A percentile compares a stretch with the other conserved stretches of the same genome.
Evolutionary conservation across 2,797 vertebrate species (phyloP).

Genomic region (Alauda arvensis): DNA sequence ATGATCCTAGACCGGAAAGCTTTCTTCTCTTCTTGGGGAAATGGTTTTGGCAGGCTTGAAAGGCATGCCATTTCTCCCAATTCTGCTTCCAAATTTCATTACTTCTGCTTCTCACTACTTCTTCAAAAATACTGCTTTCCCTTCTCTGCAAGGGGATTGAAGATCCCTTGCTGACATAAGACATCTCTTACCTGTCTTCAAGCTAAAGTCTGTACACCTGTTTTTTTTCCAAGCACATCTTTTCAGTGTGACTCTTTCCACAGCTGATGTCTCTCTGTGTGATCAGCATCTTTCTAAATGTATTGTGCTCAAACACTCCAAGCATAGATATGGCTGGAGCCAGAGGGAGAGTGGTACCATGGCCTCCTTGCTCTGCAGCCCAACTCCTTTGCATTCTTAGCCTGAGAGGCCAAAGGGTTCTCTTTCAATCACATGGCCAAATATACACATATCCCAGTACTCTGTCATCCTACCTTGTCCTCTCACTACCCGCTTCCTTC

Average conservation of each 20-base stretch:
- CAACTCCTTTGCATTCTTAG: not conserved
- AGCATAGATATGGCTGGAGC: rapidly evolving
- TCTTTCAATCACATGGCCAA: not conserved
- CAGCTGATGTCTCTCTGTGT: not conserved
- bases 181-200: not conserved
- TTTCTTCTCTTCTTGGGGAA: not conserved
- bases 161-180: not conserved
- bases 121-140: not conserved
- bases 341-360: not conserved
- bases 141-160: not conserved
- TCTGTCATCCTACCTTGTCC: not conserved
- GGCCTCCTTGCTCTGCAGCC: not conserved
- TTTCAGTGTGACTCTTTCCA: not conserved
- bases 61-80: not conserved
- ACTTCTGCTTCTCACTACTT: not conserved
- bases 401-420: not conserved
- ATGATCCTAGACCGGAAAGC: not conserved
- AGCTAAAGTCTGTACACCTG: not conserved
- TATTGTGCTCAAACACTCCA: not conserved
- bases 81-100: not conserved
- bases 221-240: not conserved
- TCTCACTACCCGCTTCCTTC: not conserved
- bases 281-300: not conserved
- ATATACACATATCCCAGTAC: not conserved
- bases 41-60: not conserved